phyloP scores from a whole-genome alignment of 64 coral and sea anemone genomes.

The Trachythela sp. region DNA sequence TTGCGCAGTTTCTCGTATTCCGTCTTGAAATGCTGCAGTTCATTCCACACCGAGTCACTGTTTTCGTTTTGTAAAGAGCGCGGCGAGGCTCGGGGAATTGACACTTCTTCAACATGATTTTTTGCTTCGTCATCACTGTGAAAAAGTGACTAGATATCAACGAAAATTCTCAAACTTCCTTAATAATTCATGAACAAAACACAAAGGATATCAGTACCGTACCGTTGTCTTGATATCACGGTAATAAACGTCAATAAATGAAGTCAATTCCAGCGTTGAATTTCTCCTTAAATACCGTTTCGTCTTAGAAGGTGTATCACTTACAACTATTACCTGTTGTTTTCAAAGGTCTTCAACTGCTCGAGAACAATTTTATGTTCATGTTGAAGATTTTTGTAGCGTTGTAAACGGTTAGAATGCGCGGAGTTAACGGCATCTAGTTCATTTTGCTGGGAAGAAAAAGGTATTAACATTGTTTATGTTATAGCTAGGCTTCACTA shows the following conservation, averaged over 20 bases:
- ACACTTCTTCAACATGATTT: background rate
- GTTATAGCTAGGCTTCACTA: no score
- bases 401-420: background rate
- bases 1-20: background rate
- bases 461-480: background rate
- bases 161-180: no score
- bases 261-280: background rate
- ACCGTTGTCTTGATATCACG: no score
- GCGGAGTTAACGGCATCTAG: background rate
- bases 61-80: constrained; percentile 6
- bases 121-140: background rate
- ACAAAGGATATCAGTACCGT: background rate
- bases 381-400: constrained; percentile 19
- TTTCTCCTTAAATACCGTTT: background rate
- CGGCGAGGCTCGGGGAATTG: constrained; percentile 1
- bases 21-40: background rate
- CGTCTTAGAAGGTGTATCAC: background rate
- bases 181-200: no score
- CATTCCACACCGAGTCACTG: constrained; percentile 17
- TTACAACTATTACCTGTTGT: background rate
- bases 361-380: constrained; percentile 10
- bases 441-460: constrained; percentile 1
- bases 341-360: constrained; percentile 10
- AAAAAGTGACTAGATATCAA: no score
- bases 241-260: no score